These are phyloP conservation scores for Phenganax stokvisi DNA, from an alignment of 92 coral and sea anemone species.

Conservation along the genomic window DNA sequence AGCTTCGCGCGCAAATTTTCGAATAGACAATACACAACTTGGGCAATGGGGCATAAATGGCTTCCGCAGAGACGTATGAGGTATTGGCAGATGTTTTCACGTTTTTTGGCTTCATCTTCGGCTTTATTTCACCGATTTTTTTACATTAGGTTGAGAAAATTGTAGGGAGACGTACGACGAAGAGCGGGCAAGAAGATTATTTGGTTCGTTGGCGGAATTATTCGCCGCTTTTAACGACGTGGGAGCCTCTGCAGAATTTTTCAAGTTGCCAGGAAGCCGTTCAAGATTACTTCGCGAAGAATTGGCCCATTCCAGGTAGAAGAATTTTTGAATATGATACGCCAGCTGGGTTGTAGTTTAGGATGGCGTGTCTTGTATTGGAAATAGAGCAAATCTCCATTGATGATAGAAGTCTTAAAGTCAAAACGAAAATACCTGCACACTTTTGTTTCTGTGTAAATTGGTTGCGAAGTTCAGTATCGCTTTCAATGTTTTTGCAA, in stretches of 20 bases:
- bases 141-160: slow-evolving; percentile 64
- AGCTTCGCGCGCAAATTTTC: slow-evolving; percentile 97
- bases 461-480: too few relatives aligned
- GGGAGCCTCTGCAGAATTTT: slow-evolving; percentile 91
- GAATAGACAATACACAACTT: slow-evolving; percentile 56
- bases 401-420: too few relatives aligned
- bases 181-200: slow-evolving; percentile 74
- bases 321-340: background rate
- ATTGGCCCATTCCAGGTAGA: slow-evolving; percentile 94
- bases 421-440: too few relatives aligned
- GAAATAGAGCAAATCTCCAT: too few relatives aligned
- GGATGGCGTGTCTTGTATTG: too few relatives aligned
- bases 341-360: too few relatives aligned
- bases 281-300: slow-evolving; percentile 66
- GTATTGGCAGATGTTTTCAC: slow-evolving; percentile 43
- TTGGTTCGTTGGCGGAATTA: slow-evolving; percentile 94
- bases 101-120: background rate
- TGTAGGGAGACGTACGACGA: slow-evolving; percentile 80
- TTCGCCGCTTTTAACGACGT: slow-evolving; percentile 65
- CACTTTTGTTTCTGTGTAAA: too few relatives aligned
- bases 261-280: slow-evolving; percentile 54
- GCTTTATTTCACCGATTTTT: background rate
- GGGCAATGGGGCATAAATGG: slow-evolving; percentile 77
- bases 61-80: slow-evolving; percentile 87
- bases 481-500: too few relatives aligned